Evolutionary conservation across 2,113 vertebrate genomes (phyloP), one percentile per base, ranked within the genome.

Genomic region (Syrmaticus mikado): DNA sequence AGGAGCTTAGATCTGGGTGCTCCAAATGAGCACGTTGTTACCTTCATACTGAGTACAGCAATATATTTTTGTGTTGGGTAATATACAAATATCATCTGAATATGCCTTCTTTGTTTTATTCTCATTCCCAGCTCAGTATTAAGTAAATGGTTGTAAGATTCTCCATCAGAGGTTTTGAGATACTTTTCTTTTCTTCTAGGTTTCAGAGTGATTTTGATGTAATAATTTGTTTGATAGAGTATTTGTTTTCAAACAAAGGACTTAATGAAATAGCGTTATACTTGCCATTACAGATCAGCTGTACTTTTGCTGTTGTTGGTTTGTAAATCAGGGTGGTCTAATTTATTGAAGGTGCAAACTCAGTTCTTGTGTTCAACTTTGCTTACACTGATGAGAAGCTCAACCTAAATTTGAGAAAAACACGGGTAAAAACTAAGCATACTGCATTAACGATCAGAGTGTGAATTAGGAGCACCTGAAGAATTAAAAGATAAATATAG

Each of bases 61-160:
- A 6, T 48, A 57, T 6, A 13, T 66, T 80, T 91, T 87, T 93
- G 24, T 88, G 34, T 66, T 62, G 36, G 8, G 11, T 74, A 85
- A 12, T 73, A 7, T 68, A 19, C 28, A 90, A 34, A 10, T 74
- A 30, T 34, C 10, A 58, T 58, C 79, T 89, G 70, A 74, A 50
- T 66, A 40, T 53, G 46, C 25, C 11, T 4, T 34, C n/a, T 61
- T 55, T 72, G 50, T 81, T 78, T 75, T 19, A 4, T 82, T 62
- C 57, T 87, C 10, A 19, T 85, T 88, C 36, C 4, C 27, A 66
- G 22, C 13, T 81, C 40, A 70, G 12, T 81, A 45, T 60, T 89
- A 75, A 88, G 89, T 50, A 79, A 86, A 27, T 46, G 73, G 52
- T 67, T 89, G 41, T 27, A 79, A 76, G 78, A 45, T 46, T 89